Conservation (phyloP, 1,140 invertebrate species). For the Euglossa dilemma region DNA sequence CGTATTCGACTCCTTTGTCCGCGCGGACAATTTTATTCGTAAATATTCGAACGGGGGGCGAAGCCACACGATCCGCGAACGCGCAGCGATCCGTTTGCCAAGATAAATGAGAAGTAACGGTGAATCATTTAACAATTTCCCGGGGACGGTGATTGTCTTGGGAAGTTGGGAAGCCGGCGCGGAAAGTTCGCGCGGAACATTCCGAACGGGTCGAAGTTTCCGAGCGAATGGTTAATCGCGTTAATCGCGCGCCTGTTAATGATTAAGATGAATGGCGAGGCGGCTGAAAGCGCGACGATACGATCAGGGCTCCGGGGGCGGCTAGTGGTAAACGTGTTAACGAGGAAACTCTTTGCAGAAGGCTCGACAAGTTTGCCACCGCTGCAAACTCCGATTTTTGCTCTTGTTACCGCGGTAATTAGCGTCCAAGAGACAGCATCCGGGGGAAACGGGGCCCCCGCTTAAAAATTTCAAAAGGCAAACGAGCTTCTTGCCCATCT, state of each 20-base stretch:
- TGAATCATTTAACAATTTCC: not conserved
- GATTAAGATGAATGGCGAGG: not conserved
- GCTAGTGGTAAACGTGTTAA: constrained; percentile 4
- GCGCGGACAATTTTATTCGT: too few species aligned
- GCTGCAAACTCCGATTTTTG: constrained; percentile 18
- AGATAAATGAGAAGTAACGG: not conserved
- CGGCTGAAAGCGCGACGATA: not conserved
- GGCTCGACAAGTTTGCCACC: not conserved
- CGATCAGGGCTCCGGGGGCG: not conserved
- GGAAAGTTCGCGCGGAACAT: not conserved
- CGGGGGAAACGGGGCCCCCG: not conserved
- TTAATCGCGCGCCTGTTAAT: constrained; percentile 18
- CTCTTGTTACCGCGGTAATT: constrained; percentile 27
- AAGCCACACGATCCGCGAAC: not conserved
- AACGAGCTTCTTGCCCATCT: constrained; percentile 18
- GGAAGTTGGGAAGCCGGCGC: not conserved
- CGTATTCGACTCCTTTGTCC: too few species aligned
- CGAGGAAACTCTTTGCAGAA: not conserved
- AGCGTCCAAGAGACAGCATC: constrained; percentile 6
- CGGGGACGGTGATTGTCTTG: not conserved
- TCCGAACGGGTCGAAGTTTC: not conserved
- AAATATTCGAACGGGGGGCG: too few species aligned
- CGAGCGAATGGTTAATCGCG: constrained; percentile 6
- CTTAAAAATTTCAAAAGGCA: constrained; percentile 33
- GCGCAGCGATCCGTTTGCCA: not conserved